These are phyloP conservation scores for Hesperia comma DNA, from an alignment of 2,888 invertebrate species.

Conservation along the genomic window DNA sequence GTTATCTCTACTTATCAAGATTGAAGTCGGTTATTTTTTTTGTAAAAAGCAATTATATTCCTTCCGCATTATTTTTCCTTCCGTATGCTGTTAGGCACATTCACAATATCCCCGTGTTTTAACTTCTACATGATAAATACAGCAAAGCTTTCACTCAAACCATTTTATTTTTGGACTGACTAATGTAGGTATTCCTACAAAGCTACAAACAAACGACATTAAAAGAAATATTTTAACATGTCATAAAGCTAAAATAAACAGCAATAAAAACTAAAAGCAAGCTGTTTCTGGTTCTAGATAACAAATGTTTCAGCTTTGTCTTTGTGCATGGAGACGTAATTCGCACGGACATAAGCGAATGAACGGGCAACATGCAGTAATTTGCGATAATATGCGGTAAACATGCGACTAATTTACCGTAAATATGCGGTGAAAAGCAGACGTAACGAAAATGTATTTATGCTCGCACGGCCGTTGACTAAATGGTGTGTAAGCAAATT, in stretches of 20 bases:
- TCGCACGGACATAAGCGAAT: constrained; percentile 6
- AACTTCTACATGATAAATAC: neutral
- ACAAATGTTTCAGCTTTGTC: constrained; percentile 28
- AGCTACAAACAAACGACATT: neutral
- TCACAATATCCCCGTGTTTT: no score
- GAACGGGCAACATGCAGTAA: constrained; percentile 24
- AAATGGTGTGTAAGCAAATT: constrained; percentile 14
- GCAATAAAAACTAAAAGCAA: constrained; percentile 12
- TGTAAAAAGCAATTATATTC: no score
- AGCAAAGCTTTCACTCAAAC: neutral
- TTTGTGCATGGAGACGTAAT: constrained; percentile 5
- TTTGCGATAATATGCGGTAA: constrained; percentile 20
- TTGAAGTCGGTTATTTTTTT: no score
- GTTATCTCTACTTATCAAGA: no score
- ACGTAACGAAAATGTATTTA: constrained; percentile 20
- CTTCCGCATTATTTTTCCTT: no score
- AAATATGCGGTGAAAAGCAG: constrained; percentile 25
- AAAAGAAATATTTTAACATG: neutral
- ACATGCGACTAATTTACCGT: constrained; percentile 20
- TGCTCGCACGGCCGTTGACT: constrained; percentile 7
- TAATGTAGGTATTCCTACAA: neutral
- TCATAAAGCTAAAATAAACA: constrained; percentile 5
- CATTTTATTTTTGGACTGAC: neutral
- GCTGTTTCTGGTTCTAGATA: constrained; percentile 4
- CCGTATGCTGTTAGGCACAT: no score